Percentiles rank a stretch among this genome's conserved stretches.
Conservation (phyloP, 2,113 vertebrate species). For the Gambusia affinis region DNA sequence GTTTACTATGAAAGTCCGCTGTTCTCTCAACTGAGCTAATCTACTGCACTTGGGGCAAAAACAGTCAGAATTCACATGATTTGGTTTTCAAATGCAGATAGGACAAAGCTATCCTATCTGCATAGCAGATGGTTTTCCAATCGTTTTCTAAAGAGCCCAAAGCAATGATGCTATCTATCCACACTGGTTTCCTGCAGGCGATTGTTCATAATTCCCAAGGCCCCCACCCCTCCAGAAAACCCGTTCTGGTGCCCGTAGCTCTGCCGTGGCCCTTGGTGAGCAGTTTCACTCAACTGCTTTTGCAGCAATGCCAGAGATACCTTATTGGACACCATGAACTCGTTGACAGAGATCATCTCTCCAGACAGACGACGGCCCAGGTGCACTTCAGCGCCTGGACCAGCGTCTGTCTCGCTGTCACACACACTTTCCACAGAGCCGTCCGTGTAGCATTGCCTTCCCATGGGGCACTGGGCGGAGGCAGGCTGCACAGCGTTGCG, state of each 20-base stretch:
- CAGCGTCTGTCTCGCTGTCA: constrained; percentile 80
- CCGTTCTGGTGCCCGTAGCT: constrained; percentile 76
- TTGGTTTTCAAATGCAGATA: constrained; percentile 4
- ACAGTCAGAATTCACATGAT: constrained; percentile 1
- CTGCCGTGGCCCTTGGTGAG: constrained; percentile 77
- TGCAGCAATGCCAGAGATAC: constrained; percentile 83
- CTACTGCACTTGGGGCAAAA: neutral
- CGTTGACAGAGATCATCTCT: constrained; percentile 84
- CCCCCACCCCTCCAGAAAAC: constrained; percentile 80
- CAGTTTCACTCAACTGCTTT: constrained; percentile 83
- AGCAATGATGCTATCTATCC: constrained; percentile 72
- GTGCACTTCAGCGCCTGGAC: constrained; percentile 56
- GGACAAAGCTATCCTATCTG: neutral
- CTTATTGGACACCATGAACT: constrained; percentile 80
- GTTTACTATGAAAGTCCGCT: constrained; percentile 10
- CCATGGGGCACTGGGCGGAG: constrained; percentile 40
- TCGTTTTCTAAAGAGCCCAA: constrained; percentile 1
- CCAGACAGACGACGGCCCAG: constrained; percentile 77
- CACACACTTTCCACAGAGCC: constrained; percentile 81
- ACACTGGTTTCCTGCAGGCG: constrained; percentile 82
- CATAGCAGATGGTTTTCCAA: neutral
- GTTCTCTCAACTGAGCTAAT: constrained; percentile 14
- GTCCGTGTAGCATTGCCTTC: constrained; percentile 61
- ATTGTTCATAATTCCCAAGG: constrained; percentile 83
- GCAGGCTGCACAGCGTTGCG: constrained; percentile 77